Base-by-base conservation (phyloP, 2,113 vertebrate species). In the Neolamprologus kungweensis region DNA sequence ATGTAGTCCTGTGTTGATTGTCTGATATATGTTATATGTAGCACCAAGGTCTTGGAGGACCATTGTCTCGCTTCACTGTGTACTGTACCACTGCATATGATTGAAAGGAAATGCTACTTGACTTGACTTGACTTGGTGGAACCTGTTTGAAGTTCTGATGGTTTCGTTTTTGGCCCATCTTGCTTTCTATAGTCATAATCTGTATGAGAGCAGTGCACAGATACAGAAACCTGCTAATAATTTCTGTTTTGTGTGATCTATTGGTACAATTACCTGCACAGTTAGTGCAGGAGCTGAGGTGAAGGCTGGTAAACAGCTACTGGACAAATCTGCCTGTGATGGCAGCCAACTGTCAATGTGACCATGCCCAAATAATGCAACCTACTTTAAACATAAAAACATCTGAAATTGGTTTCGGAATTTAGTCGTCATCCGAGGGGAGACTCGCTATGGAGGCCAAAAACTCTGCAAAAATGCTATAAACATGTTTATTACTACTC, bases 241-340 rank as follows among this genome's bases (percentile, higher is more conserved):
- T 13, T n/a, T 65, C 33, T 65, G 19, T 42, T 71, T 45, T 45
- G 14, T 45, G 40, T 47, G 68, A 16, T 28, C 23, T 3, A 42
- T 45, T 47, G 0, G 9, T 73, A 45, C 5, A 45, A 10, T 26
- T 16, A 71, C 21, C 37, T 16, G 21, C 37, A 71, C 37, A 10
- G 16, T 60, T 60, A 33, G 58, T 33, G 16, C 2, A 63, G 28
- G 0, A 7, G 54, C 28, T 35, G 31, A 63, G 58, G 6, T 0
- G 3, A 63, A 63, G 12, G n/a, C n/a, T 1, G 7, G 37, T 26
- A 71, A 14, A 23, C n/a, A 26, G 37, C 19, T 10, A 71, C 5
- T 42, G 37, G 37, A 16, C n/a, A 0, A 23, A 0, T 23, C 37
- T 42, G 37, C n/a, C 19, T 37, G 11, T 68, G 33, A 8, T 68